These are phyloP conservation scores for Cyrtodaria siliqua DNA, from an alignment of 2,888 invertebrate species.

Conservation along the genomic window DNA sequence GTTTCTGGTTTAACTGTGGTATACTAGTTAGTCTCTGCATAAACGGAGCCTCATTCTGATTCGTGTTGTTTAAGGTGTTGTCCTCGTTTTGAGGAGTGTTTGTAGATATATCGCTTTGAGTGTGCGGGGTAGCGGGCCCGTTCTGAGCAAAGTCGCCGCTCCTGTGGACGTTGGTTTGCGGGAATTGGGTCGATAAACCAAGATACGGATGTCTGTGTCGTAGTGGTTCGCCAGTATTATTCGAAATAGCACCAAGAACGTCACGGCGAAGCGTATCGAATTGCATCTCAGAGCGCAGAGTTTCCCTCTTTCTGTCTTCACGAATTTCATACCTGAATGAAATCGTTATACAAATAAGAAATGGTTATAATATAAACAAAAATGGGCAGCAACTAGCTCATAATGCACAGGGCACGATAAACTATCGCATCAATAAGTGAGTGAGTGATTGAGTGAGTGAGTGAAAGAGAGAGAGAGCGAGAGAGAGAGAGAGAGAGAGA, in stretches of 20 bases:
- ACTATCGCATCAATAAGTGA: too few relatives aligned
- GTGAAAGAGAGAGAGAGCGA: too few relatives aligned
- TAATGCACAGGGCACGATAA: too few relatives aligned
- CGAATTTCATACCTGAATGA: slow-evolving; percentile 86
- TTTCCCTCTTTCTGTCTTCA: slow-evolving; percentile 87
- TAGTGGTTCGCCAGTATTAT: background rate
- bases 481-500: too few relatives aligned
- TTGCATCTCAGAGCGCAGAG: slow-evolving; percentile 86
- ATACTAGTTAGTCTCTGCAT: slow-evolving; percentile 13
- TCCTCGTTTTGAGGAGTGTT: slow-evolving; percentile 17
- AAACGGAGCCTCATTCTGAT: background rate
- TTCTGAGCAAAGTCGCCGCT: background rate
- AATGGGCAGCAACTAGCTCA: too few relatives aligned
- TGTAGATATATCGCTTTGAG: slow-evolving; percentile 9
- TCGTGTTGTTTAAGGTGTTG: background rate
- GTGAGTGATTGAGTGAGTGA: too few relatives aligned
- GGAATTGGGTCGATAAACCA: background rate
- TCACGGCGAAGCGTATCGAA: slow-evolving; percentile 87
- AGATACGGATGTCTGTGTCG: slow-evolving; percentile 1
- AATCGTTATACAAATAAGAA: too few relatives aligned
- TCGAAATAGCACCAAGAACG: slow-evolving; percentile 84
- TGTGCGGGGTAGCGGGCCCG: slow-evolving; percentile 3
- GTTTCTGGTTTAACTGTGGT: slow-evolving; percentile 20
- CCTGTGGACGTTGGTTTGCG: background rate
- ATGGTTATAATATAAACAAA: too few relatives aligned